These are phyloP conservation scores for Eufriesea mexicana DNA, from an alignment of 1,140 invertebrate species.

Conservation along the genomic window DNA sequence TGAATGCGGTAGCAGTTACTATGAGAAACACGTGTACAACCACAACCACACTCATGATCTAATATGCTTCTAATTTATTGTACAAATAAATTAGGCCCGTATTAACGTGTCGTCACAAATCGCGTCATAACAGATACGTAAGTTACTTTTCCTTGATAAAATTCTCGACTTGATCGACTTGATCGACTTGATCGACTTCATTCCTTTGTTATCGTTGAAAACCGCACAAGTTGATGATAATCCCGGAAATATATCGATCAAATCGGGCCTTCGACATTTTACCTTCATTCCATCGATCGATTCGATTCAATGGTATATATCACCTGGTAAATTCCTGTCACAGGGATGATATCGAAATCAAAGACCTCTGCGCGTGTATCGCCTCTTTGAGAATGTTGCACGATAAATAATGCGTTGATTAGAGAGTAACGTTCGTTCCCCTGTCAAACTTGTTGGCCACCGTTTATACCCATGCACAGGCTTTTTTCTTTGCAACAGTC, in stretches of 20 bases:
- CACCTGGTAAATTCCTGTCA: too few relatives aligned
- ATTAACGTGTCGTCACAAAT: background rate
- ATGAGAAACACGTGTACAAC: conserved; percentile 43
- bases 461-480: background rate
- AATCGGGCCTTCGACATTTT: conserved; percentile 4
- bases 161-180: background rate
- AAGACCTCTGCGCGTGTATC: background rate
- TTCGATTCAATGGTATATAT: background rate
- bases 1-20: conserved; percentile 18
- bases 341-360: background rate
- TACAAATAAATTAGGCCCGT: background rate
- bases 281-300: background rate
- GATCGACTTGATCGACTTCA: background rate
- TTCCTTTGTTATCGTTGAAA: background rate
- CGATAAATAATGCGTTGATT: background rate
- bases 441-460: too few relatives aligned
- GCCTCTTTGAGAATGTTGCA: too few relatives aligned
- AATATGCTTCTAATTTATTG: conserved; percentile 1
- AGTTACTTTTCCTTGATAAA: background rate
- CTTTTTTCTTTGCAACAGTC: background rate
- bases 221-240: background rate
- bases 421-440: background rate
- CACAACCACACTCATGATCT: conserved; percentile 54
- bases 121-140: background rate
- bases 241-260: background rate